Evolutionary conservation across 2,113 vertebrate species (phyloP).

Genomic region (Calyptommatus sinebrachiatus): DNA sequence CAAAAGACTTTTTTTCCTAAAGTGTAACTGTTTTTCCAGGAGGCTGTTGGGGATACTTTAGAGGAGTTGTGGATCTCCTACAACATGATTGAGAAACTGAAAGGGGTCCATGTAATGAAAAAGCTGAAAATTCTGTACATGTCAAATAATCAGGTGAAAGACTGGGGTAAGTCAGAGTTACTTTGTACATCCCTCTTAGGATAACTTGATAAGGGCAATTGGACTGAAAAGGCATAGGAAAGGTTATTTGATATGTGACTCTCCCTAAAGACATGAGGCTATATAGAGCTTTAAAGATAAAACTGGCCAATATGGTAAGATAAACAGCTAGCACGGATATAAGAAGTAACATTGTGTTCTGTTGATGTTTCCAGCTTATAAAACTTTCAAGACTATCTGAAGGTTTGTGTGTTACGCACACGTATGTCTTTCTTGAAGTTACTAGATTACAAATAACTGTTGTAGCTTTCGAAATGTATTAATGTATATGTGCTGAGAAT

Average conservation of each 20-base stretch:
- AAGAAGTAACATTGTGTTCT: background rate
- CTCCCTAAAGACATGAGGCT: background rate
- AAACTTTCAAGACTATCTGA: background rate
- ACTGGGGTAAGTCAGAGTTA: conserved; percentile 84
- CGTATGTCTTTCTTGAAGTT: no score
- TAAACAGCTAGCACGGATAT: background rate
- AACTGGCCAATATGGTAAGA: background rate
- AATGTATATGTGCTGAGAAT: no score
- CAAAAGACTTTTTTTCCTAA: conserved; percentile 33
- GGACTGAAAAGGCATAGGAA: background rate
- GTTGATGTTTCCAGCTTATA: background rate
- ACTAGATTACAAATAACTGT: background rate
- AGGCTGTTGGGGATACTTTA: conserved; percentile 88
- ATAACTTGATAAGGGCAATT: background rate
- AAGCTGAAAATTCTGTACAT: conserved; percentile 93
- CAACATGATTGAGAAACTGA: conserved; percentile 94
- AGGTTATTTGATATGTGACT: background rate
- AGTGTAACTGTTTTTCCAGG: conserved; percentile 72
- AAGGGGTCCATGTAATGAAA: conserved; percentile 90
- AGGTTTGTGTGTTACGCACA: background rate
- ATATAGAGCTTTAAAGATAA: background rate
- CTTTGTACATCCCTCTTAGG: background rate
- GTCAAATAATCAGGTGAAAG: conserved; percentile 97
- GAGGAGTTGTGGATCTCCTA: conserved; percentile 97
- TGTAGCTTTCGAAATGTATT: no score